Conservation (phyloP, 2,797 vertebrate species). For the Jordanella pulchra region DNA sequence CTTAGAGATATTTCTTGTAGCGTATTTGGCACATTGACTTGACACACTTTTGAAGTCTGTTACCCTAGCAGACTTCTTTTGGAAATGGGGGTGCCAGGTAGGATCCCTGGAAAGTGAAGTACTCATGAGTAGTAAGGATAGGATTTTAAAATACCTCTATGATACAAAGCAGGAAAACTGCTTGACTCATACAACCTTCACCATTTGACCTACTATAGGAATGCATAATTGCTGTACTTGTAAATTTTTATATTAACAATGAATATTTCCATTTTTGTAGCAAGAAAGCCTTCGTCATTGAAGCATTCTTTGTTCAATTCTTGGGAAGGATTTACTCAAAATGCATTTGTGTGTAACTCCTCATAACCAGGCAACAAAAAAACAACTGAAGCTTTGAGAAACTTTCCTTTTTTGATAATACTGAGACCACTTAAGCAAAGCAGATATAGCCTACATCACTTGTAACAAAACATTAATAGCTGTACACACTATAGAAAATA, state of each 20-base stretch:
- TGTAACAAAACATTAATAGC: neutral
- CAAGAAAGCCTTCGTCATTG: neutral
- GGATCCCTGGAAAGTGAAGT: constrained; percentile 64
- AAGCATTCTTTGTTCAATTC: no score
- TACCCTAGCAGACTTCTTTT: constrained; percentile 62
- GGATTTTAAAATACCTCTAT: constrained; percentile 60
- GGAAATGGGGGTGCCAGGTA: constrained; percentile 60
- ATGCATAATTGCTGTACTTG: constrained; percentile 25
- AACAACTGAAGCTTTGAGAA: constrained; percentile 19
- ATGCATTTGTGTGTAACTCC: constrained; percentile 15
- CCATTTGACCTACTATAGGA: constrained; percentile 20
- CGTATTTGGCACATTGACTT: constrained; percentile 65
- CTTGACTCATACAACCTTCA: neutral
- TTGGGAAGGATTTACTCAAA: neutral
- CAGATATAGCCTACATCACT: neutral
- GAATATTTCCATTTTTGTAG: neutral
- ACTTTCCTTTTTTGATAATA: constrained; percentile 23
- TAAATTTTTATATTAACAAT: constrained; percentile 7
- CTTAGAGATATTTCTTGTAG: constrained; percentile 62
- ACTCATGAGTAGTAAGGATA: constrained; percentile 65
- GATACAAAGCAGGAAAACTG: neutral
- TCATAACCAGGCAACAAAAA: constrained; percentile 16
- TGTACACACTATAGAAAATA: neutral
- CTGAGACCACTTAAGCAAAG: neutral
- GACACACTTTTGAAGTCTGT: constrained; percentile 73